Conservation (phyloP, 2,888 invertebrate species). For the Drosophila picticornis region DNA sequence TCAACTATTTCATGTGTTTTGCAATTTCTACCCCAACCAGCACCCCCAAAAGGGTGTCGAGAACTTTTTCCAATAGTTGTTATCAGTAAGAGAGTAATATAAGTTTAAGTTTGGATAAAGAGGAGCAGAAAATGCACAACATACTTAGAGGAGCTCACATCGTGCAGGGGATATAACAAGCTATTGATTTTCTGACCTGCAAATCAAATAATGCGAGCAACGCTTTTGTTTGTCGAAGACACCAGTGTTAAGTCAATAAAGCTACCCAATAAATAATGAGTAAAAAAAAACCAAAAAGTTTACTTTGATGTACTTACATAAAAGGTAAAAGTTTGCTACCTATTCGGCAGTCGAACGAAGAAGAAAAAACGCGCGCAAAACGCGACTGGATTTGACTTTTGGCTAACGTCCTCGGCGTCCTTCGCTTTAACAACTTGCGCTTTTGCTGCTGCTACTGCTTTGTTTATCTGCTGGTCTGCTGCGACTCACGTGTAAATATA, state of each 20-base stretch:
- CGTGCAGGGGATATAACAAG: constrained; percentile 27
- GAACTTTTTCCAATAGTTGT: constrained; percentile 68
- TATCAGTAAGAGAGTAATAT: background rate
- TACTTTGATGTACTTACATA: constrained; percentile 64
- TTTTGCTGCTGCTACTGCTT: constrained; percentile 61
- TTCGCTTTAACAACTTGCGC: constrained; percentile 32
- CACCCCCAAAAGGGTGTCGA: background rate
- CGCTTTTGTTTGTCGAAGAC: constrained; percentile 6
- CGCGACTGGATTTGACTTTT: constrained; percentile 26
- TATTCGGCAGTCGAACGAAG: constrained; percentile 10
- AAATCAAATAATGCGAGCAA: constrained; percentile 10
- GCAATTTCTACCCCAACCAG: background rate
- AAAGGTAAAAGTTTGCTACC: constrained; percentile 33
- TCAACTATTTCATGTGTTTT: constrained; percentile 15
- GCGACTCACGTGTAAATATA: constrained; percentile 59
- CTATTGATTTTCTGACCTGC: constrained; percentile 67
- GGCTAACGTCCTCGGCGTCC: constrained; percentile 22
- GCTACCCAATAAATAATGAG: constrained; percentile 7
- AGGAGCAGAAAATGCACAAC: background rate
- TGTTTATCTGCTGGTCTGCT: constrained; percentile 64
- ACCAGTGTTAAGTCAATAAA: background rate
- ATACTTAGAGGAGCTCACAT: background rate
- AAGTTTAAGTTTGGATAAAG: background rate
- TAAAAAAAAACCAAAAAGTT: background rate
- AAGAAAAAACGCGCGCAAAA: constrained; percentile 40